These are phyloP conservation scores for Sminthurides bifidus DNA, from an alignment of 1,140 invertebrate species.

Conservation along the genomic window DNA sequence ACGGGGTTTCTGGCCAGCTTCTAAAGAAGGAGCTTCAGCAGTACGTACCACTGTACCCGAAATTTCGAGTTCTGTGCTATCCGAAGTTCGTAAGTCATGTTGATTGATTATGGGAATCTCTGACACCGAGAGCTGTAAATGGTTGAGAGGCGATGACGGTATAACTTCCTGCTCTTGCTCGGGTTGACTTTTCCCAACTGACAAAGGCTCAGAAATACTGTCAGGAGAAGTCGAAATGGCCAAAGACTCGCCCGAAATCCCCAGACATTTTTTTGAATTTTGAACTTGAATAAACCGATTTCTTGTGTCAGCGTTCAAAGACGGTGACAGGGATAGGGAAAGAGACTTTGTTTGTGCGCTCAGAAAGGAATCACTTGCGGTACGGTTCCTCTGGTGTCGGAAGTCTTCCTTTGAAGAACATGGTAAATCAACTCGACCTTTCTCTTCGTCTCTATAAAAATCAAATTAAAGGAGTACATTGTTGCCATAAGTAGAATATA, in stretches of 20 bases:
- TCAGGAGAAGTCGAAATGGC: constrained; percentile 17
- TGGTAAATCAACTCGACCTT: constrained; percentile 9
- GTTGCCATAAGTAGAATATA: not conserved
- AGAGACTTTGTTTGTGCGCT: constrained; percentile 6
- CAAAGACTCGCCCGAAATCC: constrained; percentile 12
- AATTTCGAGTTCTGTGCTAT: no score
- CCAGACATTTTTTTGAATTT: not conserved
- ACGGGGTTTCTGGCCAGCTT: no score
- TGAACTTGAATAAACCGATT: not conserved
- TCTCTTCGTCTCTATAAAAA: constrained; percentile 10
- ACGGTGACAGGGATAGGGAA: constrained; percentile 13
- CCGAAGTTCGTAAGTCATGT: no score
- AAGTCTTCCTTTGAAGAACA: constrained; percentile 11
- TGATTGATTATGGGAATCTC: no score
- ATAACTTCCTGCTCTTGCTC: no score
- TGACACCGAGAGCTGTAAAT: no score
- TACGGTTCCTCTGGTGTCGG: constrained; percentile 1
- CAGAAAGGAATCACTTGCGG: constrained; percentile 11
- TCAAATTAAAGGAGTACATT: not conserved
- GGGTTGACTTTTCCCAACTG: no score
- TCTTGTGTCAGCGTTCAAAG: constrained; percentile 1
- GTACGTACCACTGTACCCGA: no score
- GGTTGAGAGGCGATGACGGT: no score
- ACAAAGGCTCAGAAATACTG: constrained; percentile 10
- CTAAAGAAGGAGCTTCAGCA: no score